These are phyloP conservation scores for Chelidonichthys spinosus DNA, from an alignment of 2,797 vertebrate species.

Conservation along the genomic window DNA sequence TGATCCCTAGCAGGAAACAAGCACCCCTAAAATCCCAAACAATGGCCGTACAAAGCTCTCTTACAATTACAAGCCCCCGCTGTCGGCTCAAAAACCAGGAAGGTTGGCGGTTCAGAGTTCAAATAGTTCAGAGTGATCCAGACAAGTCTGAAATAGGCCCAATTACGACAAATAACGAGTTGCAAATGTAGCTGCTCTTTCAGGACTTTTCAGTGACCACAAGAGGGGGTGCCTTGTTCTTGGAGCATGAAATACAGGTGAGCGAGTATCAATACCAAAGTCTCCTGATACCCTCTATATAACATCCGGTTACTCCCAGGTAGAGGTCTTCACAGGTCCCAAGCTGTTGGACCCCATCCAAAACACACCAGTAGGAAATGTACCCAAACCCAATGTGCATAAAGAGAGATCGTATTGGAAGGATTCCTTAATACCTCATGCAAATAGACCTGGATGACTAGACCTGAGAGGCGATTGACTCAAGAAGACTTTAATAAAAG, in stretches of 20 bases:
- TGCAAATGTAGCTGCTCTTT: conserved; percentile 32
- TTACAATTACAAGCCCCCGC: conserved; percentile 71
- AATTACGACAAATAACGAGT: conserved; percentile 35
- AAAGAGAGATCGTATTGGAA: background rate
- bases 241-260: background rate
- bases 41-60: conserved; percentile 64
- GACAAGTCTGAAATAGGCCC: conserved; percentile 25
- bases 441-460: background rate
- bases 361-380: background rate
- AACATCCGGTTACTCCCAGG: background rate
- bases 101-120: conserved; percentile 72
- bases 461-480: background rate
- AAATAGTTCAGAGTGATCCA: conserved; percentile 63
- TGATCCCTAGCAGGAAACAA: conserved; percentile 79
- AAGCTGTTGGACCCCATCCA: background rate
- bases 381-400: background rate
- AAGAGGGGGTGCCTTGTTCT: conserved; percentile 28
- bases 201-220: conserved; percentile 24
- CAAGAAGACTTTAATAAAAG: background rate
- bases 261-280: background rate
- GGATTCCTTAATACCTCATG: background rate
- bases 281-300: conserved; percentile 1
- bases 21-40: conserved; percentile 73
- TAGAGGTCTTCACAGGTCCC: conserved; percentile 2
- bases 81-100: conserved; percentile 46